Conservation (phyloP, 2,797 vertebrate species). For the Mormyrus proboscirostris region DNA sequence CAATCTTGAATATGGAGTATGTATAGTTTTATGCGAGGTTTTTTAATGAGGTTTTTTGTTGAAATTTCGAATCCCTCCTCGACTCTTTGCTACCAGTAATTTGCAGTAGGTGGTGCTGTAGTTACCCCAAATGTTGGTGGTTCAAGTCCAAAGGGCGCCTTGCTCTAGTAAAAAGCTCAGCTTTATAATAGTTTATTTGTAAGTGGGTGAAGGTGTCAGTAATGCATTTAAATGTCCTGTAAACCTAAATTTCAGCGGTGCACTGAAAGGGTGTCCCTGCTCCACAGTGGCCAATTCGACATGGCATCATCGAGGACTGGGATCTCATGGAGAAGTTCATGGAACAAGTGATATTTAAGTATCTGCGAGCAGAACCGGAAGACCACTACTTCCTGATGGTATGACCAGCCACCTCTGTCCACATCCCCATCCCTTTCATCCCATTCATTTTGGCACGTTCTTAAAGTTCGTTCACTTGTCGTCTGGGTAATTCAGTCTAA, state of each 20-base stretch:
- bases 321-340: slow-evolving; percentile 73
- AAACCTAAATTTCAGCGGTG: not conserved
- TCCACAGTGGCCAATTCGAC: slow-evolving; percentile 65
- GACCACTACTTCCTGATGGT: slow-evolving; percentile 74
- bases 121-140: not conserved
- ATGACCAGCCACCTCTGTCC: not conserved
- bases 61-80: not conserved
- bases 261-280: slow-evolving; percentile 26
- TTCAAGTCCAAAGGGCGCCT: not conserved
- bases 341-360: slow-evolving; percentile 71
- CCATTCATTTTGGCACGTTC: not conserved
- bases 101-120: not conserved
- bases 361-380: slow-evolving; percentile 66
- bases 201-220: not conserved
- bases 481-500: not conserved
- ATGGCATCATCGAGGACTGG: slow-evolving; percentile 70
- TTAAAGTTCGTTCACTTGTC: not conserved
- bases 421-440: not conserved
- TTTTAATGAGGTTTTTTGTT: not conserved
- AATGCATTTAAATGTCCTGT: not conserved
- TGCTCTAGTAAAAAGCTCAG: not conserved
- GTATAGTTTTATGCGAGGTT: not conserved
- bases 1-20: not conserved
- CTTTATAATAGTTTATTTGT: not conserved
- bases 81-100: not conserved